A percentile compares a stretch with the other conserved stretches of the same genome.
These are phyloP conservation scores for Odontothrips loti DNA, from an alignment of 2,888 invertebrate species.

Conservation along the genomic window DNA sequence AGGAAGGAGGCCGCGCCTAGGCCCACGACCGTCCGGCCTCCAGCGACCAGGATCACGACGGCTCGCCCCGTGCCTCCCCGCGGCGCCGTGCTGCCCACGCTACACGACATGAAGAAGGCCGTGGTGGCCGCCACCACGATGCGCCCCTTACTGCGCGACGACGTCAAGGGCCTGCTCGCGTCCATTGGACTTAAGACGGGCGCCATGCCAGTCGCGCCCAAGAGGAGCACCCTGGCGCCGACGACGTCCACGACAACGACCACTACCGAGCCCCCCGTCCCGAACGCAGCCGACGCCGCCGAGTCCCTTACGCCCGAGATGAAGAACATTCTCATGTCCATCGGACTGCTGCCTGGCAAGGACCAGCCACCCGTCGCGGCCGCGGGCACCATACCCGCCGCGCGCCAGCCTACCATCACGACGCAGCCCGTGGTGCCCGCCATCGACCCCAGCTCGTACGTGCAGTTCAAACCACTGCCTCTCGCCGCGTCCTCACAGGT, in stretches of 20 bases:
- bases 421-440: constrained; percentile 38
- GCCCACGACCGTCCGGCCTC: too few relatives aligned
- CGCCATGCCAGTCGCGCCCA: constrained; percentile 35
- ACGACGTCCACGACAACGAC: constrained; percentile 37
- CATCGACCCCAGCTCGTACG: constrained; percentile 45
- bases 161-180: constrained; percentile 47
- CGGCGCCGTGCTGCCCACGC: constrained; percentile 37
- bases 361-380: not conserved
- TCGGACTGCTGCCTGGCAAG: constrained; percentile 45
- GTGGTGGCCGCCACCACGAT: constrained; percentile 37
- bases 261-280: constrained; percentile 31
- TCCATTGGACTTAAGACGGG: constrained; percentile 48
- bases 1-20: not conserved
- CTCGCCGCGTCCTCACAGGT: constrained; percentile 31
- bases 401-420: constrained; percentile 28
- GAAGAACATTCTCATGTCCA: constrained; percentile 48
- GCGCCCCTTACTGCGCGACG: constrained; percentile 43
- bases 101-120: constrained; percentile 34
- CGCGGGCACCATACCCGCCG: not conserved
- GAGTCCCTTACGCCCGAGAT: constrained; percentile 42
- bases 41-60: too few relatives aligned
- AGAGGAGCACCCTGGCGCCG: constrained; percentile 31
- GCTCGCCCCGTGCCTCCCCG: constrained; percentile 29
- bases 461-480: constrained; percentile 49
- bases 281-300: constrained; percentile 38